These are phyloP conservation scores for Pollachius pollachius DNA, from an alignment of 2,113 vertebrate genomes.

Conservation along the genomic window DNA sequence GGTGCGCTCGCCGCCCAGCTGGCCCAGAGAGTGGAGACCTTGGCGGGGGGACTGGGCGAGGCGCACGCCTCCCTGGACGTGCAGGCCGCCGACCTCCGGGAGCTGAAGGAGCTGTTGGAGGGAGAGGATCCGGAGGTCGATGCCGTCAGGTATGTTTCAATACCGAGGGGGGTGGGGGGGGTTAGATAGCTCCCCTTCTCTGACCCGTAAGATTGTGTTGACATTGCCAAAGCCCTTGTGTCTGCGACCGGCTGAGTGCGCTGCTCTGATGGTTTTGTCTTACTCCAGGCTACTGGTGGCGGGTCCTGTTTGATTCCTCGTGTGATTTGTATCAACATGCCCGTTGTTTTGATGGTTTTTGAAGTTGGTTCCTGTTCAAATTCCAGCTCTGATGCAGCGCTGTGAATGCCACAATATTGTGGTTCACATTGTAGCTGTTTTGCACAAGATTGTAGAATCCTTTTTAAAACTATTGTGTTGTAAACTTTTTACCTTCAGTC, in stretches of 20 bases:
- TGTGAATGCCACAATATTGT: too few relatives aligned
- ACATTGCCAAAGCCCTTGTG: constrained; percentile 50
- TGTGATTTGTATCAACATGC: constrained; percentile 34
- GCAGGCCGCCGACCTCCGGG: constrained; percentile 44
- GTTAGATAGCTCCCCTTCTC: constrained; percentile 52
- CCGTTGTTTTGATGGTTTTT: neutral
- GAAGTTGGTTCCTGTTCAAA: neutral
- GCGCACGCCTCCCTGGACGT: constrained; percentile 37
- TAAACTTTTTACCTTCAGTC: too few relatives aligned
- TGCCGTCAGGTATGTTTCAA: constrained; percentile 46
- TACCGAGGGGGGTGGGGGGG: neutral
- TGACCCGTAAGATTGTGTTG: constrained; percentile 57
- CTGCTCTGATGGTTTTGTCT: constrained; percentile 8
- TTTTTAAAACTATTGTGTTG: too few relatives aligned
- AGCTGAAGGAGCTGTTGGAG: constrained; percentile 45
- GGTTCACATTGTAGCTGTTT: too few relatives aligned
- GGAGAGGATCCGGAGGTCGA: constrained; percentile 42
- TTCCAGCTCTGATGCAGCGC: constrained; percentile 17
- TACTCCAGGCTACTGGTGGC: neutral
- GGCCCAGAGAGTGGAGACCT: constrained; percentile 41
- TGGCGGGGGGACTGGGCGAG: constrained; percentile 34
- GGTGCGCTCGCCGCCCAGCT: constrained; percentile 25
- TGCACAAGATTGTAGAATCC: too few relatives aligned
- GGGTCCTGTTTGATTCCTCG: constrained; percentile 11
- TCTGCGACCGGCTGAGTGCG: constrained; percentile 31